Conservation (phyloP, 2,113 vertebrate species). For the Oreochromis niloticus region DNA sequence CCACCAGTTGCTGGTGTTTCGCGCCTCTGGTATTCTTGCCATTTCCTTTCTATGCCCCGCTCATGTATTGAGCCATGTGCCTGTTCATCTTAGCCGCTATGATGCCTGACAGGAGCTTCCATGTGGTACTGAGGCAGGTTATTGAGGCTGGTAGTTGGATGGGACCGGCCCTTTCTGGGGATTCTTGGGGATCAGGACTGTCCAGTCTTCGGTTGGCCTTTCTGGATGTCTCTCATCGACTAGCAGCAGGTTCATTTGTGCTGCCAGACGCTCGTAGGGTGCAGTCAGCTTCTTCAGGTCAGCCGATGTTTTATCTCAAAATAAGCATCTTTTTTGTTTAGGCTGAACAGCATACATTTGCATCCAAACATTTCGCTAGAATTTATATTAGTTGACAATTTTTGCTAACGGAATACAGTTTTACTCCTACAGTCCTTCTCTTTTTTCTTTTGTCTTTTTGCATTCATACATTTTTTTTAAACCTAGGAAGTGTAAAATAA, state of each 20-base stretch:
- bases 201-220: neutral
- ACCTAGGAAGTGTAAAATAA: neutral
- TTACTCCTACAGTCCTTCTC: neutral
- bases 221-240: neutral
- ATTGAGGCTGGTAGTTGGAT: neutral
- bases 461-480: neutral
- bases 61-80: fast-evolving
- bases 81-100: neutral
- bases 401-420: neutral
- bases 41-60: fast-evolving
- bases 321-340: neutral
- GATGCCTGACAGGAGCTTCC: neutral
- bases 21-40: neutral
- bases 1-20: neutral
- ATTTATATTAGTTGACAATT: neutral
- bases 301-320: neutral
- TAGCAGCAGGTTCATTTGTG: neutral
- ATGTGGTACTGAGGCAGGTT: fast-evolving
- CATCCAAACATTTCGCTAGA: neutral
- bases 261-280: fast-evolving
- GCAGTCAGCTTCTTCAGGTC: neutral
- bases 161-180: fast-evolving
- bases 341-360: neutral
- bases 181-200: neutral
- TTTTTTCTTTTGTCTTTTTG: neutral